Base-by-base conservation (phyloP, 2,797 vertebrate species). In the Spheniscus humboldti region DNA sequence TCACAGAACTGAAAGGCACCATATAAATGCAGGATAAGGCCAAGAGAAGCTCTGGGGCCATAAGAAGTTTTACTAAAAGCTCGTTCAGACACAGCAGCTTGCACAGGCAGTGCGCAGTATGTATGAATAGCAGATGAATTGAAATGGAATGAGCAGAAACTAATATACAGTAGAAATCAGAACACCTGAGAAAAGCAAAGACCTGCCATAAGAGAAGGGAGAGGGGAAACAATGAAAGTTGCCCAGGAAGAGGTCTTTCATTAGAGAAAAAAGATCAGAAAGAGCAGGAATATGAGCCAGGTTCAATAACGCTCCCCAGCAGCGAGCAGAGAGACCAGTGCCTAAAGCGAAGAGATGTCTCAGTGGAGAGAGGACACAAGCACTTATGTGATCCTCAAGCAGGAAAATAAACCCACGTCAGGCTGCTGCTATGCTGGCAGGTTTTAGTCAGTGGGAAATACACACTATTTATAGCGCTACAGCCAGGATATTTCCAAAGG, bases 381-480 rank as follows among this genome's bases (percentile, higher is more conserved):
- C 78, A 76, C 63, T 94, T 79, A 20, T 33, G 63, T 92, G 93
- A 90, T 94, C 76, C 56, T 94, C 77, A 45, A 96, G 88, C 63
- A 92, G 88, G 50, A 87, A 89, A 91, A 86, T 30, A 79, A 92
- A 56, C 68, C 52, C n/a, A 85, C 31, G 13, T 82, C 86, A 82
- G 56, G 75, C 74, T 94, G 92, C 90, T 95, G 86, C 71, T 92
- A 37, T 27, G 80, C 94, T 91, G 69, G 77, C 83, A 90, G 71
- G 71, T 92, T 95, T 90, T 50, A 94, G 90, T 71, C 71, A 90
- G 71, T 92, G 93, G 92, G 93, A 96, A 95, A 96, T 20, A 92
- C 94, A 56, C 0, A 3, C 94, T 95, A 95, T 96, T 96, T 95
- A 94, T 96, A 96, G 92, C 60, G 28, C 31, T 56, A 69, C 31